These are phyloP conservation scores for Semnopithecus entellus DNA, from an alignment of 2,113 vertebrate species.

Conservation along the genomic window DNA sequence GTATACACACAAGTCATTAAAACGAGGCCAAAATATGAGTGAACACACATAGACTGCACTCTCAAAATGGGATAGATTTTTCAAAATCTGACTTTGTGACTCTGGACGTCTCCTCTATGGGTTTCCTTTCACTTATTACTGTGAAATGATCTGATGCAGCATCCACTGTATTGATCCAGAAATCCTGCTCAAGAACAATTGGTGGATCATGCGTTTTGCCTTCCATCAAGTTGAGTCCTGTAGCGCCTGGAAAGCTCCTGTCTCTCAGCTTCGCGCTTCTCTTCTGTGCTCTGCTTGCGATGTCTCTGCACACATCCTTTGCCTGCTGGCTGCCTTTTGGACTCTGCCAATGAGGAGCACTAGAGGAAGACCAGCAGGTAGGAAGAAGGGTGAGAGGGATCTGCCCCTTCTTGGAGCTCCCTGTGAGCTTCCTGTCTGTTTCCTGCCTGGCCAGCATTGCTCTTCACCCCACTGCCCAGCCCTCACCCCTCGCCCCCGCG, in stretches of 20 bases:
- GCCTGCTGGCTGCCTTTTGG: background rate
- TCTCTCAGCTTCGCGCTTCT: background rate
- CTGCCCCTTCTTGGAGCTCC: background rate
- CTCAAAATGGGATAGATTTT: background rate
- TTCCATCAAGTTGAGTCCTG: background rate
- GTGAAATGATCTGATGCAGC: background rate
- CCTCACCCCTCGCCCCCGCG: background rate
- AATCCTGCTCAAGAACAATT: background rate
- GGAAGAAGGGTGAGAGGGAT: background rate
- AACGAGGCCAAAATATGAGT: background rate
- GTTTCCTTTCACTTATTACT: background rate
- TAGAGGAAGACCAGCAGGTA: background rate
- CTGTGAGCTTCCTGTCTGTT: background rate
- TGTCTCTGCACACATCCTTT: background rate
- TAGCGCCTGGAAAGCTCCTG: background rate
- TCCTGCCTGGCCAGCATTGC: background rate
- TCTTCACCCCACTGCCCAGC: background rate
- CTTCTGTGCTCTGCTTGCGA: background rate
- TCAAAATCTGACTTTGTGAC: background rate
- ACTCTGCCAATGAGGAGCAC: background rate
- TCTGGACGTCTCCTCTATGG: background rate
- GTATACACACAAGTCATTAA: background rate
- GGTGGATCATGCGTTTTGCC: background rate
- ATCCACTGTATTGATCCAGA: background rate
- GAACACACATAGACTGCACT: background rate